Evolutionary conservation across 2,888 invertebrate genomes (phyloP).

Genomic region (Plagiodera versicolora): DNA sequence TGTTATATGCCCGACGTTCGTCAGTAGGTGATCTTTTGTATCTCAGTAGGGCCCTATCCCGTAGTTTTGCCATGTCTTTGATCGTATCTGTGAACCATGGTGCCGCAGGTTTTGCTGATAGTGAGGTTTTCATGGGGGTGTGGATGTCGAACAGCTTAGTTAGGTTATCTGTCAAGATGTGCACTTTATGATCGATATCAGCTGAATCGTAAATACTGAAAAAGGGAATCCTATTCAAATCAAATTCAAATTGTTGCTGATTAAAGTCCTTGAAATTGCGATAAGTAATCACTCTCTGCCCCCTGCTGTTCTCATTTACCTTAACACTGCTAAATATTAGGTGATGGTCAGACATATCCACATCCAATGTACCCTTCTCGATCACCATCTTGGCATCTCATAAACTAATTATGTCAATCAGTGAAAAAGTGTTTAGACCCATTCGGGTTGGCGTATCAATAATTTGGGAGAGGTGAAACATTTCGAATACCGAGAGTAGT

Average conservation of each 20-base stretch:
- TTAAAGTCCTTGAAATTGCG: slow-evolving; percentile 2
- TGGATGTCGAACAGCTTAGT: slow-evolving; percentile 1
- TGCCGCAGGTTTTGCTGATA: no score
- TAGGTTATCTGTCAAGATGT: background rate
- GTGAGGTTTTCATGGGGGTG: no score
- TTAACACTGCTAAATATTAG: background rate
- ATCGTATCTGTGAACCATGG: no score
- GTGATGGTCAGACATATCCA: background rate
- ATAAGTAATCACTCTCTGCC: no score
- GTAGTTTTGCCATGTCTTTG: background rate
- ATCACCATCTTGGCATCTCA: background rate
- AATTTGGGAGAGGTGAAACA: background rate
- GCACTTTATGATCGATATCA: no score
- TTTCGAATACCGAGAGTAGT: background rate
- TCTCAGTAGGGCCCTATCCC: background rate
- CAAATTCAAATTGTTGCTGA: background rate
- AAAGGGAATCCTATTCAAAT: background rate
- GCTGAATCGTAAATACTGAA: slow-evolving; percentile 2
- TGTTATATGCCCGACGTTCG: background rate
- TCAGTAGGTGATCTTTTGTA: background rate
- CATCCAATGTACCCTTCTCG: slow-evolving; percentile 3
- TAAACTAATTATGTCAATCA: background rate
- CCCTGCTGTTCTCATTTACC: background rate
- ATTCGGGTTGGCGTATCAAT: background rate
- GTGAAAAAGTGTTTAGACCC: no score